Evolutionary conservation across 2,888 invertebrate genomes (phyloP).

Genomic region (Agapostemon virescens): DNA sequence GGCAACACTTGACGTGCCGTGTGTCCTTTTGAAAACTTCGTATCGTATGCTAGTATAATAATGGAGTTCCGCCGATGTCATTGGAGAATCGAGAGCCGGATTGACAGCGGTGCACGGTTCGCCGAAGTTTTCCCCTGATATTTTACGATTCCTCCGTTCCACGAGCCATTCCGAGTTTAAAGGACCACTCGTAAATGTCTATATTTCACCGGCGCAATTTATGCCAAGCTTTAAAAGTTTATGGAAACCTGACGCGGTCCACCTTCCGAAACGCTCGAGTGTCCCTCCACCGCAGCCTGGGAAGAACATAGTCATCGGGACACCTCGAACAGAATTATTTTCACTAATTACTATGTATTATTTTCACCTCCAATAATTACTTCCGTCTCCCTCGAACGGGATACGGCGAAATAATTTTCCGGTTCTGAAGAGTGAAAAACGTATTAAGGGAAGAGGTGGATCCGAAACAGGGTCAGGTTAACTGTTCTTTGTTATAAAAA

Average conservation of each 20-base stretch:
- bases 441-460: neutral
- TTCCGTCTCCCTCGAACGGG: neutral
- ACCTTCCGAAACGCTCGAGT: neutral
- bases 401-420: constrained; percentile 3
- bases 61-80: neutral
- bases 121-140: neutral
- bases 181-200: neutral
- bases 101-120: neutral
- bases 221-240: constrained; percentile 13
- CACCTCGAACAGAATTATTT: neutral
- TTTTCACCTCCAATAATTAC: neutral
- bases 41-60: constrained; percentile 24
- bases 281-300: neutral
- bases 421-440: neutral
- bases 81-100: constrained; percentile 7
- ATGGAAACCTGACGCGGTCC: constrained; percentile 1
- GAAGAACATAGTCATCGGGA: neutral
- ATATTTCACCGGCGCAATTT: constrained; percentile 6
- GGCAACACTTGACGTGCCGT: constrained; percentile 19
- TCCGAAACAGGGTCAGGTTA: constrained; percentile 1
- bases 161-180: constrained; percentile 6
- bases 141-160: constrained; percentile 30
- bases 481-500: neutral
- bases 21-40: constrained; percentile 12
- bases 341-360: neutral